A percentile compares a stretch with the other conserved stretches of the same genome.
Evolutionary conservation across 2,797 vertebrate genomes (phyloP).

Genomic region (Carcharodon carcharias): DNA sequence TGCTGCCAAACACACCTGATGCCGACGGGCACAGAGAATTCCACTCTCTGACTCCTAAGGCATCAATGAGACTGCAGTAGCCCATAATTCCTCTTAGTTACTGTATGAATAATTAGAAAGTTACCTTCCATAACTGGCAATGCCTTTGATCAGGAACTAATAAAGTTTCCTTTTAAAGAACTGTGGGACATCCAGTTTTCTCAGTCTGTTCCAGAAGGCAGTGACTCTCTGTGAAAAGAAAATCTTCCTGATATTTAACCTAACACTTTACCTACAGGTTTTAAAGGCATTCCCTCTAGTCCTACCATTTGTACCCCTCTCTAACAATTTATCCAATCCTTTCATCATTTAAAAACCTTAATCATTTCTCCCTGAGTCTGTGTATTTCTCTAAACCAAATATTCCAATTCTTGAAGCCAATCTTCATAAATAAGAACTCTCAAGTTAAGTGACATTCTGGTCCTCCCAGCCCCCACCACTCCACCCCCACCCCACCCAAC

Average conservation of each 20-base stretch:
- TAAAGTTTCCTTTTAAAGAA: neutral
- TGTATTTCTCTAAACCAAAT: neutral
- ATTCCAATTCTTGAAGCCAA: neutral
- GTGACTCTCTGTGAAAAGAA: neutral
- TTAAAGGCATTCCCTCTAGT: neutral
- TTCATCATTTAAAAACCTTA: neutral
- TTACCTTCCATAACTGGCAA: neutral
- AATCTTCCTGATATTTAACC: neutral
- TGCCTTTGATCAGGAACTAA: neutral
- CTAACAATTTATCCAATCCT: neutral
- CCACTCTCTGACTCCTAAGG: neutral
- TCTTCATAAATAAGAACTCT: neutral
- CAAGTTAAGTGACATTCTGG: neutral
- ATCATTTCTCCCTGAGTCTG: neutral
- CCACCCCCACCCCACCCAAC: too few relatives aligned
- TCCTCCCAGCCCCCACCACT: neutral
- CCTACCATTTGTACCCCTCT: neutral
- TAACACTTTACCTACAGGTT: neutral
- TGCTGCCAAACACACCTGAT: too few relatives aligned
- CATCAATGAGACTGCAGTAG: neutral
- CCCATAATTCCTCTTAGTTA: neutral
- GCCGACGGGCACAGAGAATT: too few relatives aligned
- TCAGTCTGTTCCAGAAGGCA: neutral
- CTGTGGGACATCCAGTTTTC: neutral
- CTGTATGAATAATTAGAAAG: neutral